Percentiles rank a stretch among this genome's conserved stretches.
Evolutionary conservation across 2,113 vertebrate genomes (phyloP).

Genomic region (Myotis yumanensis): DNA sequence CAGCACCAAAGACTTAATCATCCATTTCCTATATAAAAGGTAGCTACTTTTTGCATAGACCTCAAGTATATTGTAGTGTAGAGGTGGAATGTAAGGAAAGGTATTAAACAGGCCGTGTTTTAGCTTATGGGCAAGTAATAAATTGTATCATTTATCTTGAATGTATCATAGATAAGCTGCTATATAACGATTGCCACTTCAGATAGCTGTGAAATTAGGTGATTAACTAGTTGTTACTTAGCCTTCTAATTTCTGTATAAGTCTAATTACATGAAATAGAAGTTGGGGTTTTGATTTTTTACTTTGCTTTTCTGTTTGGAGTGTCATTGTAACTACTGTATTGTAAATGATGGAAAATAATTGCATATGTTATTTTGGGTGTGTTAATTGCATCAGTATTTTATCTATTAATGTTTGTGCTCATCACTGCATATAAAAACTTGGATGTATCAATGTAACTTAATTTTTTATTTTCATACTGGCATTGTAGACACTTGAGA

Average conservation of each 20-base stretch:
- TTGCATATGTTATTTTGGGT: constrained; percentile 93
- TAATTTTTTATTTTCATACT: constrained; percentile 98
- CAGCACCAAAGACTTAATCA: constrained; percentile 99
- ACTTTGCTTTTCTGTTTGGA: constrained; percentile 96
- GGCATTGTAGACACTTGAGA: constrained; percentile 92
- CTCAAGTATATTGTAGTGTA: constrained; percentile 96
- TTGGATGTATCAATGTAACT: constrained; percentile 96
- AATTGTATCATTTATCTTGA: constrained; percentile 99
- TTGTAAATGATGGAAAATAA: constrained; percentile 98
- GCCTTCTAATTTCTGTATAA: constrained; percentile 96
- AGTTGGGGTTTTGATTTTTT: constrained; percentile 91
- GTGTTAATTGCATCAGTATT: constrained; percentile 98
- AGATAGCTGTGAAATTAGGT: constrained; percentile 99
- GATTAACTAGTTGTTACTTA: constrained; percentile 97
- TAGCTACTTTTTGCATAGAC: constrained; percentile 99
- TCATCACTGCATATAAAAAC: constrained; percentile 97
- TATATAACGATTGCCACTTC: constrained; percentile 99
- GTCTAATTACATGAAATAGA: constrained; percentile 98
- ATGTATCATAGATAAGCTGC: constrained; percentile 99
- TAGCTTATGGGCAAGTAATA: constrained; percentile 99
- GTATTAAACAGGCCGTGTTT: constrained; percentile 96
- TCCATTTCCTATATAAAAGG: constrained; percentile 96
- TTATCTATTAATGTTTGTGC: constrained; percentile 96
- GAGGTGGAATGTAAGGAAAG: constrained; percentile 91
- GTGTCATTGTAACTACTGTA: constrained; percentile 99